Percentiles rank a stretch among this genome's conserved stretches.
phyloP scores from a whole-genome alignment of 1,140 invertebrate species.

The Harpegnathos saltator region DNA sequence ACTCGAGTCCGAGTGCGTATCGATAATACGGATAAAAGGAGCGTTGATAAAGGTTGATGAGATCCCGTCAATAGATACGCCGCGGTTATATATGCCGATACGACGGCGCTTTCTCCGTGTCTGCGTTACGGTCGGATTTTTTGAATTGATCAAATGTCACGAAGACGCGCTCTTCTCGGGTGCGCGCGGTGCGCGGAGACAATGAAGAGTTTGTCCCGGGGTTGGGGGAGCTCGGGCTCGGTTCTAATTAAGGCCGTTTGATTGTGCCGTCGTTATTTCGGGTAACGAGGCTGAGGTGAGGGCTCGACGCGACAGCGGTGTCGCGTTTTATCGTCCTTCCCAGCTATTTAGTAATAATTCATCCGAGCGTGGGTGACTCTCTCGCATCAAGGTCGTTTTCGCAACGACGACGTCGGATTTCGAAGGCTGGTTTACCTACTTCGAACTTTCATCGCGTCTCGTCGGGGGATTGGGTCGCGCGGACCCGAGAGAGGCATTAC shows the following conservation, averaged over 20 bases:
- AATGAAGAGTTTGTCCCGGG: too few relatives aligned
- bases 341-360: conserved; percentile 32
- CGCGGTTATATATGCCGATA: too few relatives aligned
- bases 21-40: conserved; percentile 25
- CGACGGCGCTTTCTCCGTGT: too few relatives aligned
- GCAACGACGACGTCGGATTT: conserved; percentile 39
- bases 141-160: too few relatives aligned
- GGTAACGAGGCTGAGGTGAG: conserved; percentile 2
- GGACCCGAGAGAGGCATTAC: conserved; percentile 2
- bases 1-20: conserved; percentile 1
- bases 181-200: too few relatives aligned
- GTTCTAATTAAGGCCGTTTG: too few relatives aligned
- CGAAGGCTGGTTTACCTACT: conserved; percentile 47
- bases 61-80: too few relatives aligned
- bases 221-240: too few relatives aligned
- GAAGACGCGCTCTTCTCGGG: too few relatives aligned
- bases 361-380: conserved; percentile 43
- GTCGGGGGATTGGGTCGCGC: not conserved
- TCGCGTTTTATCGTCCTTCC: conserved; percentile 8
- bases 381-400: conserved; percentile 51
- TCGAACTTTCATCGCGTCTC: conserved; percentile 47
- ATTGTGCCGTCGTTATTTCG: not conserved
- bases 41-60: conserved; percentile 13
- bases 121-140: too few relatives aligned
- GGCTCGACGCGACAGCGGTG: not conserved